A percentile compares a stretch with the other conserved stretches of the same genome.
Evolutionary conservation across 2,797 vertebrate species (phyloP).

Genomic region (Brachyrhaphis roseni): DNA sequence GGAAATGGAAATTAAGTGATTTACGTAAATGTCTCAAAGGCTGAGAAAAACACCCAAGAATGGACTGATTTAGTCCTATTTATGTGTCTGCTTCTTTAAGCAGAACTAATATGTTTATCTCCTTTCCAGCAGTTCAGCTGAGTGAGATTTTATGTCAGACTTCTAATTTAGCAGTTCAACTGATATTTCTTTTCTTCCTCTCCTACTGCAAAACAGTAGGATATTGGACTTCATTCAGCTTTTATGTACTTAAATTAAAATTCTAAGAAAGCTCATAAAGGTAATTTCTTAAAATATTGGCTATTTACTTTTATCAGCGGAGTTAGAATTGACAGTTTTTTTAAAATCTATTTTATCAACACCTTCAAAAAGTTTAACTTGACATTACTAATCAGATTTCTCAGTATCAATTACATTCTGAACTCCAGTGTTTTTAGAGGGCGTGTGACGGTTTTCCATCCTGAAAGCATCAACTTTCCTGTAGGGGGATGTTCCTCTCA

Average conservation of each 20-base stretch:
- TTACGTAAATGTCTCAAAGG: conserved; percentile 21
- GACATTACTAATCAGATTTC: neutral
- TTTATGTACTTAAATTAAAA: conserved; percentile 6
- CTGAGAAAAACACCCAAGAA: conserved; percentile 8
- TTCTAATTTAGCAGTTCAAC: conserved; percentile 1
- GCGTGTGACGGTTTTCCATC: neutral
- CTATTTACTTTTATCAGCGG: neutral
- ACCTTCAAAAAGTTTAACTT: neutral
- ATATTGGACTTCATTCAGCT: conserved; percentile 19
- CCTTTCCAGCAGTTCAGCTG: neutral
- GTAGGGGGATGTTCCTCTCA: neutral
- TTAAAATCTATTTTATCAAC: neutral
- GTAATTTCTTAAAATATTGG: neutral
- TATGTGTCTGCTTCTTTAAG: conserved; percentile 14
- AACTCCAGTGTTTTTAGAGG: neutral
- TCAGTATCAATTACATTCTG: neutral
- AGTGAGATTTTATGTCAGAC: neutral
- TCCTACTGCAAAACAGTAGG: conserved; percentile 7
- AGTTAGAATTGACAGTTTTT: neutral
- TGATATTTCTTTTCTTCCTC: conserved; percentile 25
- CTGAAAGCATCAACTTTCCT: neutral
- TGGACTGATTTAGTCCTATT: conserved; percentile 14
- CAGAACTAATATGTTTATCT: conserved; percentile 20
- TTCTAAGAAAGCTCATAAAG: neutral
- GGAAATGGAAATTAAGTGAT: conserved; percentile 42